Evolutionary conservation across 1,140 invertebrate species (phyloP), one percentile per base, ranked within the genome.

Genomic region (Pissodes strobi): DNA sequence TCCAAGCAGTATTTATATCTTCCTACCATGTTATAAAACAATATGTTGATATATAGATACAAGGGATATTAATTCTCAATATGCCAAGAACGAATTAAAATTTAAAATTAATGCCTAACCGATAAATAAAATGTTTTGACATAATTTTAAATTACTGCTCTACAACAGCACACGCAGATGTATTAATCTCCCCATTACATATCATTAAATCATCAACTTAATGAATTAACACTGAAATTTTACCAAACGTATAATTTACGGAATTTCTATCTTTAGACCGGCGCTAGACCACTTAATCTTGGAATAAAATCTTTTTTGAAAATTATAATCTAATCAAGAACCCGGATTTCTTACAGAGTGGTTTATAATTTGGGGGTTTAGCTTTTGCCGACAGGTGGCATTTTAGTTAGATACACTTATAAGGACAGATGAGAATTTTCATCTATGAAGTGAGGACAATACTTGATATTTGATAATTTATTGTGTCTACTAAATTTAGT

Each of bases 211-310:
- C 12, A 43, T 43, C 39, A 43, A 43, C 39, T 17, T 43, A 43
- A 43, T 43, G 39, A 43, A 43, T 43, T 43, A 43, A 43, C 39
- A 43, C 39, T 15, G 17, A 43, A 43, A 13, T 43, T 15, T 43
- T 17, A 15, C 12, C 12, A 43, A n/a, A 43, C 12, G 6, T 43
- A 43, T 43, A 43, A 43, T 43, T 43, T 43, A 12, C 12, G 39
- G 17, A 13, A 12, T 43, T 15, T 13, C 30, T 9, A 37, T 37
- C 30, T n/a, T n/a, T 37, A 37, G 13, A 10, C 13, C 30, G 9
- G 13, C 30, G 9, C 13, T n/a, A n/a, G 30, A 43, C 39, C 39
- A 17, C 12, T 43, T 43, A 43, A 43, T 43, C 39, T 43, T 17
- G 17, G 17, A 43, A 43, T 43, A 43, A 43, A 43, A 43, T 43